phyloP scores from a whole-genome alignment of 2,113 vertebrate genomes.

The Myrmecobius fasciatus region DNA sequence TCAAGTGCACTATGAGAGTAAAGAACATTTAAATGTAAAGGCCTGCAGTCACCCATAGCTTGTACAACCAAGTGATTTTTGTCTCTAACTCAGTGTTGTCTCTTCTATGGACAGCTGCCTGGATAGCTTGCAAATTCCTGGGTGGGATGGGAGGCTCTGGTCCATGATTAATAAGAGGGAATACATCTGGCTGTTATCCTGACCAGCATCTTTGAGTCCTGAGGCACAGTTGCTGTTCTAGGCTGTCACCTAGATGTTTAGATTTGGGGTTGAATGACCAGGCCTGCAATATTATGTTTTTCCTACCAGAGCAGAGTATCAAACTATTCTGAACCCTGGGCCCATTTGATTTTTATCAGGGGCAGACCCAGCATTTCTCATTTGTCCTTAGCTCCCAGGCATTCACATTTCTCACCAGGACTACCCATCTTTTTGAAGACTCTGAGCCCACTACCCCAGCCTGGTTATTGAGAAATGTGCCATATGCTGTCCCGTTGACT shows the following conservation, averaged over 20 bases:
- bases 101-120: neutral
- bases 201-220: neutral
- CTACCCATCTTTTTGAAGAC: neutral
- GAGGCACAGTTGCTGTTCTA: neutral
- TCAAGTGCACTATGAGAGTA: neutral
- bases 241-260: neutral
- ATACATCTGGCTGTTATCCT: neutral
- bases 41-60: neutral
- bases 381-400: neutral
- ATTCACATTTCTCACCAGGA: neutral
- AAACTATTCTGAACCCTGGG: neutral
- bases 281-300: neutral
- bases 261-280: neutral
- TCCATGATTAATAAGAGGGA: neutral
- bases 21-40: conserved; percentile 23
- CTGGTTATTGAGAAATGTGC: neutral
- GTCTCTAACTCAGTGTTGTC: neutral
- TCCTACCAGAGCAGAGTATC: neutral
- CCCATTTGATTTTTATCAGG: neutral
- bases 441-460: neutral
- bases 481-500: neutral
- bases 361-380: neutral
- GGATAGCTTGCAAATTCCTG: neutral
- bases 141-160: neutral
- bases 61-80: neutral